phyloP scores from a whole-genome alignment of 2,888 invertebrate genomes.

The Druceiella hillmani region DNA sequence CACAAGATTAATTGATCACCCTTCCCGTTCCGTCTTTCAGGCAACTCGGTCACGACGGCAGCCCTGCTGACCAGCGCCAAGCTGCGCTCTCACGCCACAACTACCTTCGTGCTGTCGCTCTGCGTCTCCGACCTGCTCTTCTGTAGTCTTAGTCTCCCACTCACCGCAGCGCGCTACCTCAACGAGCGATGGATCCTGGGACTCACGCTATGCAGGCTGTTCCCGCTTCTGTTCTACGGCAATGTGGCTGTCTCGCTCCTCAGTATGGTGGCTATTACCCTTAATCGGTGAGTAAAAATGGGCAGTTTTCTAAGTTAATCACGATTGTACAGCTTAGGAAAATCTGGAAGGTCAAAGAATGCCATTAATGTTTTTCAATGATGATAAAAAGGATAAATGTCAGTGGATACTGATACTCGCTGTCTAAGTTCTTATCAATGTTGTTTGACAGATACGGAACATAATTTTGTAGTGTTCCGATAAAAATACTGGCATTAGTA shows the following conservation, averaged over 20 bases:
- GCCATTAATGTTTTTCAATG: too few species aligned
- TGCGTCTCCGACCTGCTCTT: slow-evolving; percentile 83
- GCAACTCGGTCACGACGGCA: slow-evolving; percentile 76
- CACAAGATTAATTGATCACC: too few species aligned
- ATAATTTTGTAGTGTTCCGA: too few species aligned
- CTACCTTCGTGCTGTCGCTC: slow-evolving; percentile 81
- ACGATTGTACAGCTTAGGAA: too few species aligned
- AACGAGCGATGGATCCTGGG: slow-evolving; percentile 79
- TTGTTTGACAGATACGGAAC: too few species aligned
- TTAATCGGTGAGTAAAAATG: slow-evolving; percentile 76
- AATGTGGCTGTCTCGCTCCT: slow-evolving; percentile 83
- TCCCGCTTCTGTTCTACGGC: slow-evolving; percentile 85
- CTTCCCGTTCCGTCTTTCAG: too few species aligned
- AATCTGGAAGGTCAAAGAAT: too few species aligned
- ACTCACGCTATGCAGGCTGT: slow-evolving; percentile 70
- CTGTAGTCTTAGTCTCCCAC: slow-evolving; percentile 76
- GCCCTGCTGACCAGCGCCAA: slow-evolving; percentile 74
- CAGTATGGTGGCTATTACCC: slow-evolving; percentile 85
- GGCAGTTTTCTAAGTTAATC: too few species aligned
- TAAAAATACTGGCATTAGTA: too few species aligned
- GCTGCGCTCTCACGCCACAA: slow-evolving; percentile 77
- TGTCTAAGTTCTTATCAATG: too few species aligned
- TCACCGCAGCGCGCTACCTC: slow-evolving; percentile 78
- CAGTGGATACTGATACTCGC: too few species aligned
- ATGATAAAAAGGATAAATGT: too few species aligned